Evolutionary conservation across 2,797 vertebrate genomes (phyloP).

Genomic region (Petrocephalus schoutedeni): DNA sequence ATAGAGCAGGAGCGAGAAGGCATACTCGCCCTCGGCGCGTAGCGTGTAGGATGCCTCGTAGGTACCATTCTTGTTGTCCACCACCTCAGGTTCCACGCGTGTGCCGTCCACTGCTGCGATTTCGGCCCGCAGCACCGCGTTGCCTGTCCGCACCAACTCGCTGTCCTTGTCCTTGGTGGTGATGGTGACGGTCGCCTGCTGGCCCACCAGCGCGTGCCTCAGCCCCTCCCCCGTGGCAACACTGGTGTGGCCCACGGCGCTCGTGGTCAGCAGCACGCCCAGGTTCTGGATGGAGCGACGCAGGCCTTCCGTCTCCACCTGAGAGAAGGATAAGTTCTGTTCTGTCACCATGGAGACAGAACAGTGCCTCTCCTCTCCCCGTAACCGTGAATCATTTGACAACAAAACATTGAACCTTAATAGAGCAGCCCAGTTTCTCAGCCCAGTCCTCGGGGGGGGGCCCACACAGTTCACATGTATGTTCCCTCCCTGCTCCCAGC

Average conservation of each 20-base stretch:
- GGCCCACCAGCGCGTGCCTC: constrained; percentile 82
- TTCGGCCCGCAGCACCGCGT: constrained; percentile 75
- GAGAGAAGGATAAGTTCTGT: background rate
- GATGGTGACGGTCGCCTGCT: constrained; percentile 78
- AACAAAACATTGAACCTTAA: background rate
- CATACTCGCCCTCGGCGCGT: constrained; percentile 76
- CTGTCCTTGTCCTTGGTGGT: constrained; percentile 96
- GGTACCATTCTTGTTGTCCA: constrained; percentile 90
- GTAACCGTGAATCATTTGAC: background rate
- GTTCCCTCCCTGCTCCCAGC: background rate
- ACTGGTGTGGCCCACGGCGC: constrained; percentile 78
- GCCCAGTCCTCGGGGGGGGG: background rate
- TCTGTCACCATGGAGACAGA: background rate
- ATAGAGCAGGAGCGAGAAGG: constrained; percentile 76
- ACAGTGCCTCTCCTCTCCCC: background rate
- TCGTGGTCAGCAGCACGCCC: constrained; percentile 82
- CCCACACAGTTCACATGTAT: background rate
- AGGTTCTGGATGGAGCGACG: constrained; percentile 87
- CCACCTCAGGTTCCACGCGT: constrained; percentile 65
- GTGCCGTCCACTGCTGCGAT: constrained; percentile 67
- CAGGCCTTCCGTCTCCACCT: constrained; percentile 82
- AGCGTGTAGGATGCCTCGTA: constrained; percentile 85
- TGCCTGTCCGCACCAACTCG: constrained; percentile 80
- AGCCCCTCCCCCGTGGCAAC: constrained; percentile 89
- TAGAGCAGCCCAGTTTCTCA: background rate